Percentiles rank a stretch among this genome's conserved stretches.
phyloP scores from a whole-genome alignment of 2,113 vertebrate genomes.

The Machaerirhynchus nigripectus region DNA sequence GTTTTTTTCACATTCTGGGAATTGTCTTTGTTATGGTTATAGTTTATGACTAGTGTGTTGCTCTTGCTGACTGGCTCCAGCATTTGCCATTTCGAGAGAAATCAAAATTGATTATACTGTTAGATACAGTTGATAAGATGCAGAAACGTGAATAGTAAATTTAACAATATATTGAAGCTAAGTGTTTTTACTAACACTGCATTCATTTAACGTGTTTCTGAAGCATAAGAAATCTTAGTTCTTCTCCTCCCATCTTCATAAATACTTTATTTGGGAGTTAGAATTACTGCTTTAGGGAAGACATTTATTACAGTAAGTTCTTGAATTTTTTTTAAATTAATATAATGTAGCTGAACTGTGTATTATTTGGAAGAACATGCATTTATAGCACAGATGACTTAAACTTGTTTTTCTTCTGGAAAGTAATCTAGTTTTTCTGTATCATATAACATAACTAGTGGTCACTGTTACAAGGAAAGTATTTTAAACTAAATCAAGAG shows the following conservation, averaged over 20 bases:
- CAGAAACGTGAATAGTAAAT: not conserved
- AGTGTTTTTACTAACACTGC: not conserved
- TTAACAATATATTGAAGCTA: not conserved
- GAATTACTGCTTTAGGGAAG: not conserved
- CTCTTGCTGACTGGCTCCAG: not conserved
- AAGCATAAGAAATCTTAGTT: not conserved
- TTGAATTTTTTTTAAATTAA: not conserved
- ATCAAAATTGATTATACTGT: not conserved
- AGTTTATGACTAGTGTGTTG: not conserved
- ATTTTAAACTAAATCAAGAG: not conserved
- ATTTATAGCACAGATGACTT: not conserved
- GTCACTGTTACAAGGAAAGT: not conserved
- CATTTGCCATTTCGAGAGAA: not conserved
- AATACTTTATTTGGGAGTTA: not conserved
- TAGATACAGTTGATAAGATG: not conserved
- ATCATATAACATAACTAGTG: not conserved
- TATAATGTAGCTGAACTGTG: not conserved
- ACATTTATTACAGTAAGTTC: not conserved
- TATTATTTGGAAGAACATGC: not conserved
- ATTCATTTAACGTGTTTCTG: not conserved
- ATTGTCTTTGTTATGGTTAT: not conserved
- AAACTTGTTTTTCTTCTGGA: not conserved
- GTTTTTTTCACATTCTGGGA: not conserved
- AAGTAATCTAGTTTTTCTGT: not conserved
- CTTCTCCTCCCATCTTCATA: not conserved